These are phyloP conservation scores for Polyodon spathula DNA, from an alignment of 2,113 vertebrate species.

Conservation along the genomic window DNA sequence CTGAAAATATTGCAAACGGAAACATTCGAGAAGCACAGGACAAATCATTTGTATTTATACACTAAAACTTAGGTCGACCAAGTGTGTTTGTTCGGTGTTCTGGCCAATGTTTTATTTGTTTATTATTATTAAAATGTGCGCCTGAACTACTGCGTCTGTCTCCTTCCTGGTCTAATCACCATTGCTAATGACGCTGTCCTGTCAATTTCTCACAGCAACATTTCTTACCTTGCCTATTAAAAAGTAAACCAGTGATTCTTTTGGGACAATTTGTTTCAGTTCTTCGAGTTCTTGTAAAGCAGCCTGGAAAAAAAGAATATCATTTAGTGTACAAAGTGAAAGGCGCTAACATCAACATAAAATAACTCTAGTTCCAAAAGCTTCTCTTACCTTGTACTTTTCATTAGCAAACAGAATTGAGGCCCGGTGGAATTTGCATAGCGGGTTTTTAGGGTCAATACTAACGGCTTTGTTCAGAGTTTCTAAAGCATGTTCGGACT, in stretches of 20 bases:
- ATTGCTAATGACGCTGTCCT: no score
- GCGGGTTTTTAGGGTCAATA: conserved; percentile 94
- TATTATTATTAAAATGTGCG: no score
- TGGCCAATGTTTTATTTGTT: no score
- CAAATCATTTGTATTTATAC: no score
- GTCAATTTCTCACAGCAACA: no score
- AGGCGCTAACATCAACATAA: not conserved
- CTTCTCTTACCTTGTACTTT: conserved; percentile 82
- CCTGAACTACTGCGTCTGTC: no score
- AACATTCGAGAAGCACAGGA: no score
- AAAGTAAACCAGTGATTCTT: conserved; percentile 98
- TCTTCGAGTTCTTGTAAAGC: conserved; percentile 97
- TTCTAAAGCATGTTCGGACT: conserved; percentile 92
- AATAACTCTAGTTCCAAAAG: not conserved
- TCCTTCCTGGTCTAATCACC: no score
- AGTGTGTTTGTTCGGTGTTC: no score
- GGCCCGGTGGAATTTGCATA: conserved; percentile 98
- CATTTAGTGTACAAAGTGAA: not conserved
- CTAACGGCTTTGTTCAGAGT: conserved; percentile 90
- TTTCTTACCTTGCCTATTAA: conserved; percentile 94
- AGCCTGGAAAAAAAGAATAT: conserved; percentile 53
- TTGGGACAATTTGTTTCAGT: conserved; percentile 96
- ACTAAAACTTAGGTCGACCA: no score
- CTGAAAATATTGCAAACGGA: no score
- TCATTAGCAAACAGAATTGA: conserved; percentile 96